Conservation (phyloP, 1,140 invertebrate species). For the Ditylenchus dipsaci region DNA sequence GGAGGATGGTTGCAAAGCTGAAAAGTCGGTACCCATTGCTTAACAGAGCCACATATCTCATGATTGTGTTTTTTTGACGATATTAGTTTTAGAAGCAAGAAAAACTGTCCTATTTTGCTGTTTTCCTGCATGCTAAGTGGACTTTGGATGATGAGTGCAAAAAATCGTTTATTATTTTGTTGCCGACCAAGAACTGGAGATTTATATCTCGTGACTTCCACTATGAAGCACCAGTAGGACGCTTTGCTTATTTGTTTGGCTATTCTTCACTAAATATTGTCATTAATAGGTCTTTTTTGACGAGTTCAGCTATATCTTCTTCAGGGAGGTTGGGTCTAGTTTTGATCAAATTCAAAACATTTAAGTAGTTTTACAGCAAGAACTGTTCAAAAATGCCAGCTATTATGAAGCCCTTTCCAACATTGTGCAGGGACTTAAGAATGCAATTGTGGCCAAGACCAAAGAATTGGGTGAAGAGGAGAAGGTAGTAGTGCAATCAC, state of each 20-base stretch:
- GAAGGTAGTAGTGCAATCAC: too few species aligned
- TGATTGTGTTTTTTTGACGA: neutral
- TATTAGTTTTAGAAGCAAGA: neutral
- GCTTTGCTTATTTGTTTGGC: too few species aligned
- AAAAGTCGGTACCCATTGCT: too few species aligned
- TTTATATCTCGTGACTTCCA: slow-evolving; percentile 5
- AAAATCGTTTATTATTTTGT: slow-evolving; percentile 7
- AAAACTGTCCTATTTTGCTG: neutral
- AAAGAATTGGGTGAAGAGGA: too few species aligned
- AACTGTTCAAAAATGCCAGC: slow-evolving; percentile 12
- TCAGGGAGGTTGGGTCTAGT: neutral
- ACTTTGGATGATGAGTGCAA: neutral
- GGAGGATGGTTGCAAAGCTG: too few species aligned
- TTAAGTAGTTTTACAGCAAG: neutral
- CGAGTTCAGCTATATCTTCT: slow-evolving; percentile 9
- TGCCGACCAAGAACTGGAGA: slow-evolving; percentile 7
- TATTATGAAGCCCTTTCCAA: neutral
- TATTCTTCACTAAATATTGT: too few species aligned
- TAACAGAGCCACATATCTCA: neutral
- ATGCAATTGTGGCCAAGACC: neutral
- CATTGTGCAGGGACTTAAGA: slow-evolving; percentile 1
- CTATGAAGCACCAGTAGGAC: slow-evolving; percentile 1
- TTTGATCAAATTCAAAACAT: neutral
- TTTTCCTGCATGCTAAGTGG: slow-evolving; percentile 2
- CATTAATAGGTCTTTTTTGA: slow-evolving; percentile 1